phyloP scores from a whole-genome alignment of 2,113 vertebrate genomes.

The Ardeotis arabs region DNA sequence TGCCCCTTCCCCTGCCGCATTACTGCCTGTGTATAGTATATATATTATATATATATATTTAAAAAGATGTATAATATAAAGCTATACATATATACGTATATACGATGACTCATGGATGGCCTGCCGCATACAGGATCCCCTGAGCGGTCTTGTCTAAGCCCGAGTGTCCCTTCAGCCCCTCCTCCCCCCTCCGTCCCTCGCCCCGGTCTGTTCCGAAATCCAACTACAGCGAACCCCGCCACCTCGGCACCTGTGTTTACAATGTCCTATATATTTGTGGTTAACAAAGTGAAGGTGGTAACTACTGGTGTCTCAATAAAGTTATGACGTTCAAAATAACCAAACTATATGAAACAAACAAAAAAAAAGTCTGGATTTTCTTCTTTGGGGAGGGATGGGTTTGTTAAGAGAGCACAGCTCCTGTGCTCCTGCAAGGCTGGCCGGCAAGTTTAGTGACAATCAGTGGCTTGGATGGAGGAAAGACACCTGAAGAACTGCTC shows the following conservation, averaged over 20 bases:
- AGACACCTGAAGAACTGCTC: neutral
- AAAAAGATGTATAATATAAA: slow-evolving; percentile 81
- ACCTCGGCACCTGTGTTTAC: slow-evolving; percentile 70
- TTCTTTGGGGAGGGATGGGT: neutral
- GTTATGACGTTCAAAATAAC: slow-evolving; percentile 71
- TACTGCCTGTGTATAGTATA: slow-evolving; percentile 84
- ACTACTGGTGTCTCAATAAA: slow-evolving; percentile 84
- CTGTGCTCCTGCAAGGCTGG: neutral
- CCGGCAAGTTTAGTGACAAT: neutral
- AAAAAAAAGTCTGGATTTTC: neutral
- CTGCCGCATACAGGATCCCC: slow-evolving; percentile 58
- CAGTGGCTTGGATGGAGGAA: neutral
- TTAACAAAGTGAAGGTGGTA: slow-evolving; percentile 83
- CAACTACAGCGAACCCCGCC: slow-evolving; percentile 44
- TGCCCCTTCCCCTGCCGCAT: slow-evolving; percentile 35
- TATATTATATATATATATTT: slow-evolving; percentile 81
- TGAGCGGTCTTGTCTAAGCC: slow-evolving; percentile 59
- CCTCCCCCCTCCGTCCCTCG: neutral
- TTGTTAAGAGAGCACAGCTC: neutral
- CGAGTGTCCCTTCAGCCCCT: slow-evolving; percentile 16
- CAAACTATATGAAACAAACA: slow-evolving; percentile 29
- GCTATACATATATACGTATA: slow-evolving; percentile 73
- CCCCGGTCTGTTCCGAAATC: neutral
- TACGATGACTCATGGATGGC: slow-evolving; percentile 66
- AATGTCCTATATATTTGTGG: slow-evolving; percentile 76